phyloP scores from a whole-genome alignment of 1,140 invertebrate species.

The Drosophila funebris region DNA sequence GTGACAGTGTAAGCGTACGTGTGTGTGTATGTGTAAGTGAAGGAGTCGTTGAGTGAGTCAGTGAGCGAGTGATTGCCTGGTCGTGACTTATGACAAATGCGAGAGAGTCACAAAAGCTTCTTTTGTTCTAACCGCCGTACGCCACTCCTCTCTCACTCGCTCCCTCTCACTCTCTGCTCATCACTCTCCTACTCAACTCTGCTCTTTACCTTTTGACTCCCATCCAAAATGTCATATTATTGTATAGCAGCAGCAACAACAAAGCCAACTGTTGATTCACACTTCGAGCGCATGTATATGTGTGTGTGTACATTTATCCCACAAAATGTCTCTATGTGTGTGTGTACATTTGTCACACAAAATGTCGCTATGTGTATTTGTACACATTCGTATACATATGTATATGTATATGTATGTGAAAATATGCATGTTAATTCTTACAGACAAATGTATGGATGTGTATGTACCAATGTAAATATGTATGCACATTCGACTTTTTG shows the following conservation, averaged over 20 bases:
- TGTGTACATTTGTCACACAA: neutral
- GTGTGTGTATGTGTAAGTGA: neutral
- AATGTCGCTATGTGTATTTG: too few species aligned
- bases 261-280: constrained; percentile 70
- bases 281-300: neutral
- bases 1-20: neutral
- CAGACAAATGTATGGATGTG: too few species aligned
- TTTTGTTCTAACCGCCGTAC: constrained; percentile 22
- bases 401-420: constrained; percentile 1
- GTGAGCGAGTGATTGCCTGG: constrained; percentile 53
- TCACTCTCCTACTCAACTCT: neutral
- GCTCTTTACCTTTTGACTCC: neutral
- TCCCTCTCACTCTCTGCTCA: neutral
- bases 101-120: constrained; percentile 7
- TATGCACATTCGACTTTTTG: constrained; percentile 23
- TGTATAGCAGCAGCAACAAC: constrained; percentile 14
- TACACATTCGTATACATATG: neutral
- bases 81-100: constrained; percentile 59
- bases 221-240: constrained; percentile 25
- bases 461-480: neutral
- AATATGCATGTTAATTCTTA: too few species aligned
- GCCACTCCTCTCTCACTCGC: neutral
- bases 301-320: too few species aligned
- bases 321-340: constrained; percentile 5
- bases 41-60: constrained; percentile 3